Conservation (phyloP, 64 coral and sea anemone species). For the Cladopsammia gracilis region DNA sequence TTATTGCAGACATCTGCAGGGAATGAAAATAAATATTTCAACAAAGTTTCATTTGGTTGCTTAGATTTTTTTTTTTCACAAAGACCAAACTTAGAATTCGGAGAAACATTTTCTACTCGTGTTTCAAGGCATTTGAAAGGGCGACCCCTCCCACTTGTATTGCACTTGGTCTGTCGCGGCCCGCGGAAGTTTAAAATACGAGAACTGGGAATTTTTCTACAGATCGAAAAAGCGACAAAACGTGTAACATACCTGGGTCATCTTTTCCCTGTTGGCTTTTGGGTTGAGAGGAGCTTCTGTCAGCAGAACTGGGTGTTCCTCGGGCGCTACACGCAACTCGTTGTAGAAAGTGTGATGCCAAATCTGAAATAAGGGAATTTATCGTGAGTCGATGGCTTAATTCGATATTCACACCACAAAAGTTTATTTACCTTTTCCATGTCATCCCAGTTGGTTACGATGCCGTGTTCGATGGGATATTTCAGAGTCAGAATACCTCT, state of each 20-base stretch:
- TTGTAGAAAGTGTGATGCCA: conserved; percentile 93
- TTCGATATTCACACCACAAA: not conserved
- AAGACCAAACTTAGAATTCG: too few species aligned
- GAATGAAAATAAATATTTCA: not conserved
- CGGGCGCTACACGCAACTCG: conserved; percentile 76
- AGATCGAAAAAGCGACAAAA: not conserved
- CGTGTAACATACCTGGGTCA: conserved; percentile 56
- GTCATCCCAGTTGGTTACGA: conserved; percentile 93
- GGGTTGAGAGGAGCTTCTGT: conserved; percentile 79
- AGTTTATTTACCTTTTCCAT: conserved; percentile 76
- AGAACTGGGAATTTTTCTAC: not conserved
- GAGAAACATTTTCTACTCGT: too few species aligned
- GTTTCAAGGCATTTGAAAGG: not conserved
- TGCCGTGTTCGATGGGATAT: conserved; percentile 90
- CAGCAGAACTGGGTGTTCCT: conserved; percentile 74
- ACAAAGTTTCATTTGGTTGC: too few species aligned
- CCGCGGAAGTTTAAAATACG: not conserved
- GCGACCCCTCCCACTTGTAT: too few species aligned
- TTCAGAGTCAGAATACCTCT: conserved; percentile 90
- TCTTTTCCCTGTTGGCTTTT: conserved; percentile 80
- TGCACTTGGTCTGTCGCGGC: not conserved
- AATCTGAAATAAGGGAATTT: conserved; percentile 44
- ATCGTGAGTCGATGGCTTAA: not conserved
- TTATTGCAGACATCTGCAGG: not conserved
- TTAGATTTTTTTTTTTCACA: too few species aligned